Evolutionary conservation across 2,113 vertebrate species (phyloP).

Genomic region (Anguilla rostrata): DNA sequence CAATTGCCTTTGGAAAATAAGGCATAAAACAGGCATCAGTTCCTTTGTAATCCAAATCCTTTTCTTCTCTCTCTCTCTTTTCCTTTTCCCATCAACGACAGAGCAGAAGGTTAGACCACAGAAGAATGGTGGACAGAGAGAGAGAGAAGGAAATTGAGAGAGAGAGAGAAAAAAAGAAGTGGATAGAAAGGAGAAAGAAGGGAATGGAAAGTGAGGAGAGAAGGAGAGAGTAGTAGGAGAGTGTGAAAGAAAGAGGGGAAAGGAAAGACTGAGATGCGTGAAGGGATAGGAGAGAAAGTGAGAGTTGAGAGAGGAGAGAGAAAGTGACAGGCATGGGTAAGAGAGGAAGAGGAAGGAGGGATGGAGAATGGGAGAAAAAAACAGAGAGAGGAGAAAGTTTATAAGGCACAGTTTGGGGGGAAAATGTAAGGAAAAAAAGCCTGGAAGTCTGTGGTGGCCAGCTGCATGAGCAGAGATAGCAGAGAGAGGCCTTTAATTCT

Average conservation of each 20-base stretch:
- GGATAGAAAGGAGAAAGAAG: not conserved
- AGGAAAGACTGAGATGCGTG: constrained; percentile 10
- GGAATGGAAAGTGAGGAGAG: constrained; percentile 28
- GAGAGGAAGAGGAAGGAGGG: constrained; percentile 32
- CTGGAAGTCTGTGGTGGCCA: constrained; percentile 76
- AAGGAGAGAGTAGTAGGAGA: not conserved
- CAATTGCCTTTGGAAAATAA: constrained; percentile 43
- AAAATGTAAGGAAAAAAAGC: constrained; percentile 71
- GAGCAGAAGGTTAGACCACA: constrained; percentile 14
- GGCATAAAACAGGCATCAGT: constrained; percentile 56
- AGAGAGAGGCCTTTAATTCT: constrained; percentile 81
- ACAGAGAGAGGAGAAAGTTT: constrained; percentile 67
- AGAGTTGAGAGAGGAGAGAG: constrained; percentile 16
- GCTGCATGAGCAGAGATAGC: constrained; percentile 81
- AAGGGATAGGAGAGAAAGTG: constrained; percentile 15
- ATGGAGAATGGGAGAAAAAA: constrained; percentile 37
- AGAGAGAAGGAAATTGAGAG: constrained; percentile 24
- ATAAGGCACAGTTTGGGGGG: constrained; percentile 69
- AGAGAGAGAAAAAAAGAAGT: not conserved
- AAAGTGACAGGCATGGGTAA: constrained; percentile 32
- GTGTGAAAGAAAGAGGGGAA: not conserved
- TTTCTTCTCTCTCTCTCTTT: constrained; percentile 62
- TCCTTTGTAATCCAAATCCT: constrained; percentile 58
- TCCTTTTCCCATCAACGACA: constrained; percentile 58
- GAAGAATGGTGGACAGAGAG: constrained; percentile 34